phyloP scores from a whole-genome alignment of 2,888 invertebrate species.

The Venusia cambrica region DNA sequence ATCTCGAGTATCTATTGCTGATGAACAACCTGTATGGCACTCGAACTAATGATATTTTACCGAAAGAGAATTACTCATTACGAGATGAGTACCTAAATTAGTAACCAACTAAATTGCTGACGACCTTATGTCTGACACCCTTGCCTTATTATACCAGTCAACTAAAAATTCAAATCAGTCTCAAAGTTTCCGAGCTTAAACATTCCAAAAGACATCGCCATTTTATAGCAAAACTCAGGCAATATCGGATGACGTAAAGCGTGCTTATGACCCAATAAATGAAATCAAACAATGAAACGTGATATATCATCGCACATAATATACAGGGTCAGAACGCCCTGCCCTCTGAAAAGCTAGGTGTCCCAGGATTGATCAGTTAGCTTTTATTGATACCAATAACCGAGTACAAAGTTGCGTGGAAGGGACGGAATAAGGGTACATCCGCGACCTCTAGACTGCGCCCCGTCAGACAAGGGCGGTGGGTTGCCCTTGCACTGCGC shows the following conservation, averaged over 20 bases:
- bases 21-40: no score
- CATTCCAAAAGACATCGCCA: no score
- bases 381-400: slow-evolving; percentile 28
- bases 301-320: slow-evolving; percentile 4
- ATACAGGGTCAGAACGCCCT: slow-evolving; percentile 7
- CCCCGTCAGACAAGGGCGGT: slow-evolving; percentile 63
- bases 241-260: not conserved
- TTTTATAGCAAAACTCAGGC: not conserved
- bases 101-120: no score
- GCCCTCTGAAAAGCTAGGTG: slow-evolving; percentile 21
- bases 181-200: no score
- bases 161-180: no score
- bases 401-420: slow-evolving; percentile 36
- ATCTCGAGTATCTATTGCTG: no score
- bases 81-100: no score
- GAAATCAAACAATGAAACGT: slow-evolving; percentile 5
- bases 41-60: no score
- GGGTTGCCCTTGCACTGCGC: slow-evolving; percentile 65
- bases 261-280: slow-evolving; percentile 3
- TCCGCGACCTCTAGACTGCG: slow-evolving; percentile 75
- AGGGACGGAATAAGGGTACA: slow-evolving; percentile 59
- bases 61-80: no score
- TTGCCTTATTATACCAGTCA: no score
- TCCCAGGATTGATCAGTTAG: slow-evolving; percentile 21
- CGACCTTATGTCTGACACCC: no score